phyloP scores from a whole-genome alignment of 2,797 vertebrate genomes.

The Apogon talboti region DNA sequence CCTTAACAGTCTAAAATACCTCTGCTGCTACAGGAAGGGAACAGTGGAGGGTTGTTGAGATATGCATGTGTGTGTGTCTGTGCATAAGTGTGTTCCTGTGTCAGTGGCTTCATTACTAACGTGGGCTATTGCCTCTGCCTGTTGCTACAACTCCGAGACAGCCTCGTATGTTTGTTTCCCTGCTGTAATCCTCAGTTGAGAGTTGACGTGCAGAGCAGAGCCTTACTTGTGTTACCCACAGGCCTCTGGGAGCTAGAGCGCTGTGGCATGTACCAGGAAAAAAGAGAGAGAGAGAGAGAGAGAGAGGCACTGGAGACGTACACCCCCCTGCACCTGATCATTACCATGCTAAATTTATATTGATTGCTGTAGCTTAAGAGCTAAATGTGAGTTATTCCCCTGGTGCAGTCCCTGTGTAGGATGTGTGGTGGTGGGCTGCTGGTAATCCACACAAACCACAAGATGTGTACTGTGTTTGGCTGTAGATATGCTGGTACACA shows the following conservation, averaged over 20 bases:
- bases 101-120: slow-evolving; percentile 64
- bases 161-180: slow-evolving; percentile 67
- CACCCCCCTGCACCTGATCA: slow-evolving; percentile 79
- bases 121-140: slow-evolving; percentile 16
- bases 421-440: slow-evolving; percentile 63
- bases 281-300: slow-evolving; percentile 46
- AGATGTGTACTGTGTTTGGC: slow-evolving; percentile 62
- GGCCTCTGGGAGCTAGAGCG: slow-evolving; percentile 65
- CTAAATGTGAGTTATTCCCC: slow-evolving; percentile 82
- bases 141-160: slow-evolving; percentile 54
- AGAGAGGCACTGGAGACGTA: slow-evolving; percentile 66
- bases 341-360: slow-evolving; percentile 87
- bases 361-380: slow-evolving; percentile 84
- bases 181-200: slow-evolving; percentile 64
- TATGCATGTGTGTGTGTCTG: slow-evolving; percentile 12
- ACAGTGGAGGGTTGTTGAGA: slow-evolving; percentile 25
- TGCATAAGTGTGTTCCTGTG: slow-evolving; percentile 10
- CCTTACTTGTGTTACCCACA: slow-evolving; percentile 53
- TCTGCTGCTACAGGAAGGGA: slow-evolving; percentile 48
- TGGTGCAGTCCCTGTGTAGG: slow-evolving; percentile 48
- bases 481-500: slow-evolving; percentile 49
- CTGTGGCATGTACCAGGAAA: slow-evolving; percentile 34
- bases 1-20: slow-evolving; percentile 70
- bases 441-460: slow-evolving; percentile 76
- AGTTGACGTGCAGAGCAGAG: slow-evolving; percentile 57